phyloP scores from a whole-genome alignment of 2,888 invertebrate genomes.

The Caenorhabditis angaria region DNA sequence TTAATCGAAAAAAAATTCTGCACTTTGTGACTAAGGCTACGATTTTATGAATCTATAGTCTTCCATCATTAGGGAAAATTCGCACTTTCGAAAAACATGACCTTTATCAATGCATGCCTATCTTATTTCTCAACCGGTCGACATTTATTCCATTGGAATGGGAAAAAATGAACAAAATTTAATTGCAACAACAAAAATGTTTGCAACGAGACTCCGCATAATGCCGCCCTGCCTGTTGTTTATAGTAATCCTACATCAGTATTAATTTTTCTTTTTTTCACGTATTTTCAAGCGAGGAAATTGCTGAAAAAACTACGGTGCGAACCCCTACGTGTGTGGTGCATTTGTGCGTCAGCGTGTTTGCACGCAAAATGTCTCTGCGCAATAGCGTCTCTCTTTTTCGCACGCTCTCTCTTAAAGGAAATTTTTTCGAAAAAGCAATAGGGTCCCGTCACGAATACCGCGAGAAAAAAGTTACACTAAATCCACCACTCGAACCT shows the following conservation, averaged over 20 bases:
- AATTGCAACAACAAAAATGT: neutral
- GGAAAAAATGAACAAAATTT: neutral
- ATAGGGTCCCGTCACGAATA: no score
- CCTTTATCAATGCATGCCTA: neutral
- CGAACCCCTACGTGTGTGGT: no score
- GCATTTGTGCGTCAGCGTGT: no score
- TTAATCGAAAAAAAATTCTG: neutral
- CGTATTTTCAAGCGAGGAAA: no score
- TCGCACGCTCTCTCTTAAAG: no score
- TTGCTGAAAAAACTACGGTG: no score
- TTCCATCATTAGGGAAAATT: neutral
- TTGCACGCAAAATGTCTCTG: no score
- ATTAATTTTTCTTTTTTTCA: slow-evolving; percentile 23
- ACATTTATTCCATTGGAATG: neutral
- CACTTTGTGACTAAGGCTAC: neutral
- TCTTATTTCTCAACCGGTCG: slow-evolving; percentile 1
- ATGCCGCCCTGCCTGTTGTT: slow-evolving; percentile 11
- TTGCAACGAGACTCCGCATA: neutral
- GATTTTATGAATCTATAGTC: neutral
- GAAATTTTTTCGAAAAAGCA: no score
- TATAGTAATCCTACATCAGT: slow-evolving; percentile 28
- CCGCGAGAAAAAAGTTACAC: no score
- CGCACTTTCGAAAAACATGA: slow-evolving; percentile 4
- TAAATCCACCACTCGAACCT: no score
- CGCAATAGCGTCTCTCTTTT: no score